A percentile compares a stretch with the other conserved stretches of the same genome.
phyloP scores from a whole-genome alignment of 2,113 vertebrate species.

The Prinia subflava region DNA sequence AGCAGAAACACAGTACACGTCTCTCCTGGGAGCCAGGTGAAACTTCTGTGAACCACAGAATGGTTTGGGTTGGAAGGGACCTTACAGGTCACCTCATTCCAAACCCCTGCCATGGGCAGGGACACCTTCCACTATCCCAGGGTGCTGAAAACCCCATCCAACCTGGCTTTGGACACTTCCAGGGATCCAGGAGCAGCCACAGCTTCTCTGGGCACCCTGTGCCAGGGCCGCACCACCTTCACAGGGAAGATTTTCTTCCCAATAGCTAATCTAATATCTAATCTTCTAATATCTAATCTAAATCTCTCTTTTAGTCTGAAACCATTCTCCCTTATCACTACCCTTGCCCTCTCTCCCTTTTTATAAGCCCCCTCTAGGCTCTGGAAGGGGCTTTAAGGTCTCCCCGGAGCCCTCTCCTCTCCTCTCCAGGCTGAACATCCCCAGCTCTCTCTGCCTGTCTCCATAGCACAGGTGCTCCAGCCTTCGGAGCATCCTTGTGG shows the following conservation, averaged over 20 bases:
- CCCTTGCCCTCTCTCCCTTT: neutral
- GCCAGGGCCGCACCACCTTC: neutral
- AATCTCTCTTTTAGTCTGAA: neutral
- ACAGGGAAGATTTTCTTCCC: neutral
- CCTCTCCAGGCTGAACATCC: neutral
- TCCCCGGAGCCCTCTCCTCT: neutral
- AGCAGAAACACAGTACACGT: rapidly evolving
- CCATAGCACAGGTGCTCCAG: neutral
- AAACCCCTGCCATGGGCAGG: neutral
- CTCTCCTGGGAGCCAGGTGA: neutral
- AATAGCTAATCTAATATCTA: neutral
- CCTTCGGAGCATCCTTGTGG: neutral
- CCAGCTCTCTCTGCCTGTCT: neutral
- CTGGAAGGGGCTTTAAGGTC: neutral
- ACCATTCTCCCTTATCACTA: neutral
- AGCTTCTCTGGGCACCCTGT: neutral
- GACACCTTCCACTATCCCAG: neutral
- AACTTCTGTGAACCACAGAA: neutral
- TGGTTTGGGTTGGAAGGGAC: neutral
- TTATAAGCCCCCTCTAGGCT: neutral
- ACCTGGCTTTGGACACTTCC: neutral
- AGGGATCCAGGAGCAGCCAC: neutral
- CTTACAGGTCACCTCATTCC: neutral
- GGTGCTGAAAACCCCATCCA: rapidly evolving
- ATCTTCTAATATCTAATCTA: neutral